These are phyloP conservation scores for Anoplopoma fimbria DNA, from an alignment of 2,113 vertebrate species.

Conservation along the genomic window DNA sequence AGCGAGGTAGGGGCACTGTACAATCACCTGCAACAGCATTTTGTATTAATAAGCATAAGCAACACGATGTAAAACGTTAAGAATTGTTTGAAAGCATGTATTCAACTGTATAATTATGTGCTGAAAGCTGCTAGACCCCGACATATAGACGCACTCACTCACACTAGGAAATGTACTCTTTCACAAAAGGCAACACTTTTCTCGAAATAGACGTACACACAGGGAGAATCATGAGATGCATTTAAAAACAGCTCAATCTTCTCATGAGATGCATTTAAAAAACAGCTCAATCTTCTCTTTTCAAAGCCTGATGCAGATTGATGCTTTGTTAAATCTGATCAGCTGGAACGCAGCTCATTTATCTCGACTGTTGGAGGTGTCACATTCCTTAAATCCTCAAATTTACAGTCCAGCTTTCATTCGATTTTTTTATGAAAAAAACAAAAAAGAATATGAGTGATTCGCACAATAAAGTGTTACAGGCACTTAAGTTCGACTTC, in stretches of 20 bases:
- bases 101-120: conserved; percentile 25
- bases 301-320: conserved; percentile 28
- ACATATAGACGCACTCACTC: background rate
- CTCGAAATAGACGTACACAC: conserved; percentile 14
- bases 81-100: conserved; percentile 18
- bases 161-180: conserved; percentile 5
- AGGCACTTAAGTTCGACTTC: conserved; percentile 29
- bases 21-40: conserved; percentile 48
- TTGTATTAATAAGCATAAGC: conserved; percentile 22
- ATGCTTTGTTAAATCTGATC: conserved; percentile 60
- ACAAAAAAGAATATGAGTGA: conserved; percentile 56
- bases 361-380: conserved; percentile 47
- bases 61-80: conserved; percentile 30
- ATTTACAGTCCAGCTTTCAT: conserved; percentile 47
- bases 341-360: conserved; percentile 50
- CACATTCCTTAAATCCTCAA: conserved; percentile 56
- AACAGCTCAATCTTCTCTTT: conserved; percentile 24
- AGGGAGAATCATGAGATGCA: conserved; percentile 29
- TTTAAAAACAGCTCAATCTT: conserved; percentile 22
- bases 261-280: conserved; percentile 36
- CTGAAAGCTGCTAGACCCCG: conserved; percentile 25
- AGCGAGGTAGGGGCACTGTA: conserved; percentile 25
- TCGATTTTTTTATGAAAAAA: conserved; percentile 51
- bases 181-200: conserved; percentile 29
- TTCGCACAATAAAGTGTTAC: conserved; percentile 62